Conservation (phyloP, 2,888 invertebrate genomes). For the Lithophane leautieri region DNA sequence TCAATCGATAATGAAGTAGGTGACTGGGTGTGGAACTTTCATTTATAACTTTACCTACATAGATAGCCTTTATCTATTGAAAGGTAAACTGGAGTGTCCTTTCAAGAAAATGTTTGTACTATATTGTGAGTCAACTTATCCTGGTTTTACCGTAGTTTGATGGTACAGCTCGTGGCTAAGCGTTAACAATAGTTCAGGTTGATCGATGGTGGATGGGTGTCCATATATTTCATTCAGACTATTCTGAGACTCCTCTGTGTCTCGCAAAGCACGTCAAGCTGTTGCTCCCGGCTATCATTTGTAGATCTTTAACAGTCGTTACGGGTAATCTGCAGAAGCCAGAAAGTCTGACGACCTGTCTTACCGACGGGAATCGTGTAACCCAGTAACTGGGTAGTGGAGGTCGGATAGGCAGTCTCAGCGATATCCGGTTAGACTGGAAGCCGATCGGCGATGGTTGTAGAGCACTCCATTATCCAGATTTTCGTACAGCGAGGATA, state of each 20-base stretch:
- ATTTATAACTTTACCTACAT: constrained; percentile 41
- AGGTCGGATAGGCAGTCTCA: not conserved
- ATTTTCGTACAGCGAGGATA: not conserved
- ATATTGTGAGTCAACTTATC: constrained; percentile 18
- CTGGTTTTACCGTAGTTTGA: not conserved
- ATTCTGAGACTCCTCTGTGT: not conserved
- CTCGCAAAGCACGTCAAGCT: not conserved
- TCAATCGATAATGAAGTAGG: constrained; percentile 51
- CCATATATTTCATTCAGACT: not conserved
- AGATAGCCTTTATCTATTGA: constrained; percentile 54
- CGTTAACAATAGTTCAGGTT: not conserved
- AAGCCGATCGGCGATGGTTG: not conserved
- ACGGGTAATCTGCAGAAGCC: not conserved
- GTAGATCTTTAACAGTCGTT: not conserved
- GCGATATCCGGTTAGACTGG: not conserved
- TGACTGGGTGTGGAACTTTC: constrained; percentile 41
- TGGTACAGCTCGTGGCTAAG: not conserved
- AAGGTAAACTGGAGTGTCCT: constrained; percentile 44
- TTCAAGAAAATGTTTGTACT: constrained; percentile 25
- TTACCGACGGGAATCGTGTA: not conserved
- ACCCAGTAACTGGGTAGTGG: not conserved
- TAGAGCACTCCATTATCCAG: not conserved
- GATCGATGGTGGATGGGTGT: not conserved
- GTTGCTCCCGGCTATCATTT: not conserved
- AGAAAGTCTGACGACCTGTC: not conserved